Evolutionary conservation across 2,888 invertebrate species (phyloP), one percentile per base, ranked within the genome.

Genomic region (Lasioglossum morio): DNA sequence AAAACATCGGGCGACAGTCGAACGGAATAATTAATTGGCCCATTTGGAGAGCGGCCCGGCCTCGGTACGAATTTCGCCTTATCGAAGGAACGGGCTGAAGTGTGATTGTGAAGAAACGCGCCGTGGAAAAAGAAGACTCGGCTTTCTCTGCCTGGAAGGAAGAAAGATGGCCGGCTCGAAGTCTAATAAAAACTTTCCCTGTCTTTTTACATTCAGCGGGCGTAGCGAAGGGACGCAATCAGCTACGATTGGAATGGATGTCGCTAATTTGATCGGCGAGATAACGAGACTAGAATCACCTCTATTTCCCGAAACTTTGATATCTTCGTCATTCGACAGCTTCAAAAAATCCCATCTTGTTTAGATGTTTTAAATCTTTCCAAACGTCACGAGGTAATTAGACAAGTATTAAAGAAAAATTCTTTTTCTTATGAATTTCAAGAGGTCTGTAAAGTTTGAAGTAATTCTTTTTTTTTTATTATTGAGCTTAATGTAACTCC

Each of bases 201-300:
- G 76, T 87, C 83, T 81, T 88, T 91, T 89, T 91, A 87, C 87
- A 87, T 90, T 87, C 86, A 79, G 46, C 43, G 82, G 82, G 75
- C 79, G 84, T 79, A 77, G 78, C 75, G 83, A 77, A 81, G 80
- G 76, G 84, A 77, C 79, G 91, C 92, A 92, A 94, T 93, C 92
- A 93, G 86, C 87, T 88, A 89, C 88, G 87, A 90, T 88, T 92
- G 88, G 88, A 82, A 81, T 87, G 86, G 88, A 90, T 86, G 89
- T 91, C 89, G 90, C 91, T 92, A 93, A 93, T 93, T 94, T 93
- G 89, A 90, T 90, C 89, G 85, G 86, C 79, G 73, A 82, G 79
- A 80, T 74, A 73, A 57, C n/a, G 63, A 76, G 77, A 75, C 66
- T 70, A 10, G n/a, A 66, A 53, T 53, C 46, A 14, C 57, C 66